Conservation (phyloP, 2,113 vertebrate genomes). For the Indicator maculatus region DNA sequence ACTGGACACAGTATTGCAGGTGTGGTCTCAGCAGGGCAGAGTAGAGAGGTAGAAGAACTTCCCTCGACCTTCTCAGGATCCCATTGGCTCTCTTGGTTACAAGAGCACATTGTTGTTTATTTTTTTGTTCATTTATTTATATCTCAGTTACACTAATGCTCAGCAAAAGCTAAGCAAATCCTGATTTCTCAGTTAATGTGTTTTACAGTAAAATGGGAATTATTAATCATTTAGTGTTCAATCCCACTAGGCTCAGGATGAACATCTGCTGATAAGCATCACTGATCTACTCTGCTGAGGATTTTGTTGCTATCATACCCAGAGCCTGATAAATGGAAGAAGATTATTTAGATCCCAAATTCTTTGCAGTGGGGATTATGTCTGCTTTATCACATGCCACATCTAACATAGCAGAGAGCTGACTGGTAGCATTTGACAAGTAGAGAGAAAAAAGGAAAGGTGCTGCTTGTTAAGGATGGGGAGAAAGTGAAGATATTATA, state of each 20-base stretch:
- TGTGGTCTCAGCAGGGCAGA: too few relatives aligned
- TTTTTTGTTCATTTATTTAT: neutral
- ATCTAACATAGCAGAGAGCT: neutral
- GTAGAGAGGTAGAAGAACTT: too few relatives aligned
- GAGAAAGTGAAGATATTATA: neutral
- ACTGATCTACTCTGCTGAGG: conserved; percentile 9
- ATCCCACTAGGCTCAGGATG: neutral
- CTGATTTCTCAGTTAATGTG: conserved; percentile 20
- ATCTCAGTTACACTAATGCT: neutral
- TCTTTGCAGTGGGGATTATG: conserved; percentile 18
- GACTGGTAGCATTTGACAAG: neutral
- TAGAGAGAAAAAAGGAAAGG: neutral
- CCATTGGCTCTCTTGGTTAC: too few relatives aligned
- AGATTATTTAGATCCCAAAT: conserved; percentile 38
- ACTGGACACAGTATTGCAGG: too few relatives aligned
- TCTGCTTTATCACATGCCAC: neutral
- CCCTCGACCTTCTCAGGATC: too few relatives aligned
- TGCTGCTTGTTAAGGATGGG: neutral
- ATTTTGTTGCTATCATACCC: conserved; percentile 6
- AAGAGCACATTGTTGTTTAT: neutral
- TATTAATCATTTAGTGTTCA: conserved; percentile 43
- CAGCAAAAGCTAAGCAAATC: conserved; percentile 23
- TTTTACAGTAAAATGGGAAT: conserved; percentile 38
- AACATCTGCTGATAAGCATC: conserved; percentile 56
- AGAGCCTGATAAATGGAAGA: conserved; percentile 31